Percentiles rank a stretch among this genome's conserved stretches.
Evolutionary conservation across 2,797 vertebrate species (phyloP).

Genomic region (Hippocampus kuda): DNA sequence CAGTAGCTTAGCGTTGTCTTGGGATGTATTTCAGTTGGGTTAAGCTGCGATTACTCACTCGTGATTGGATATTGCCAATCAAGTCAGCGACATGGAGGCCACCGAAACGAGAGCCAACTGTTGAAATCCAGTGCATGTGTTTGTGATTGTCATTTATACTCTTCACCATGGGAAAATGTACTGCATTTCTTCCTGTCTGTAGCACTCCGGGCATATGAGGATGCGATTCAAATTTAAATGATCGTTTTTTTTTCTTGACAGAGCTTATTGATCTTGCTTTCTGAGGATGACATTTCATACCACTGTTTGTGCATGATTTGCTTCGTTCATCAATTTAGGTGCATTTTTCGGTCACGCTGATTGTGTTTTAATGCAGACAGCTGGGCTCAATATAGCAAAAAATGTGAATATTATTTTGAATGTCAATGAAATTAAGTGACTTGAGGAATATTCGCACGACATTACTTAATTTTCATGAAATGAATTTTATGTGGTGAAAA

Average conservation of each 20-base stretch:
- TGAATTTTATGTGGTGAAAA: background rate
- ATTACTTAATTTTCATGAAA: background rate
- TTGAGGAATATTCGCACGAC: background rate
- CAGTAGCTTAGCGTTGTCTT: background rate
- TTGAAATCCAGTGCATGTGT: constrained; percentile 61
- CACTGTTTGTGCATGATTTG: background rate
- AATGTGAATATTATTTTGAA: background rate
- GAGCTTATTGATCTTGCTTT: constrained; percentile 2
- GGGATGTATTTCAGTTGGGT: background rate
- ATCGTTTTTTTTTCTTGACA: constrained; percentile 1
- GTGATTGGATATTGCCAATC: constrained; percentile 62
- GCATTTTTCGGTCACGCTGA: background rate
- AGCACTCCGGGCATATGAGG: constrained; percentile 29
- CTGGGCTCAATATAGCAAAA: background rate
- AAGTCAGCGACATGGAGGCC: constrained; percentile 51
- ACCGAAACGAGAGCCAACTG: constrained; percentile 51
- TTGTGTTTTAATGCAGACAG: background rate
- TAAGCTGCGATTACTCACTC: constrained; percentile 43
- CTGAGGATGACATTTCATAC: background rate
- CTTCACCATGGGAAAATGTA: constrained; percentile 56
- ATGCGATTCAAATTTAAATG: constrained; percentile 22
- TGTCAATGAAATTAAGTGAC: background rate
- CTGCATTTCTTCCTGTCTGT: constrained; percentile 27
- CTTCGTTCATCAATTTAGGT: background rate
- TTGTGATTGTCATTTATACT: constrained; percentile 66